Evolutionary conservation across 2,888 invertebrate genomes (phyloP).

Genomic region (Eulithis prunata): DNA sequence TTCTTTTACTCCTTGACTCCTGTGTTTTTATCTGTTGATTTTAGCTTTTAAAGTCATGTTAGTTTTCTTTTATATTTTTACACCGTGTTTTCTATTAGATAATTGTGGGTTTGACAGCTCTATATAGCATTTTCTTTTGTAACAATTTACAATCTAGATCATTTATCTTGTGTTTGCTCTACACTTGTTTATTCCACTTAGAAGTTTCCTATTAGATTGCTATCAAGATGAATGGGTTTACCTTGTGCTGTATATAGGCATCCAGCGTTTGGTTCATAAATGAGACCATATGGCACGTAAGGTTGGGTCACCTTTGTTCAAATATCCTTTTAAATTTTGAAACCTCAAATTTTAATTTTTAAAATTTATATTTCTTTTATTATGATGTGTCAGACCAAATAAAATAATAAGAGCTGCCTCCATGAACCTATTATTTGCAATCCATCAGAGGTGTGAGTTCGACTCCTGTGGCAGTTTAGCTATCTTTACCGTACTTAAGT

Average conservation of each 20-base stretch:
- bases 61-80: not conserved
- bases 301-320: slow-evolving; percentile 22
- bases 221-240: slow-evolving; percentile 50
- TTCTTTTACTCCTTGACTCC: slow-evolving; percentile 3
- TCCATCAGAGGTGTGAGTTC: no score
- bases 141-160: no score
- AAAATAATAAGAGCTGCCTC: no score
- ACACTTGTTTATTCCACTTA: slow-evolving; percentile 49
- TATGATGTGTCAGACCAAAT: no score
- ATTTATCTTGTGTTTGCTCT: slow-evolving; percentile 16
- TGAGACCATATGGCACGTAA: slow-evolving; percentile 38
- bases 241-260: slow-evolving; percentile 47
- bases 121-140: no score
- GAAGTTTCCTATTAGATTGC: slow-evolving; percentile 54
- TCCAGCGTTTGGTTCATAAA: slow-evolving; percentile 32
- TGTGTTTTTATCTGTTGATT: not conserved
- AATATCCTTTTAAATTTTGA: slow-evolving; percentile 26
- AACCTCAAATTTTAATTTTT: not conserved
- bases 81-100: no score
- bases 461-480: no score
- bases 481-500: no score
- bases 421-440: no score
- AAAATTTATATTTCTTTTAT: not conserved
- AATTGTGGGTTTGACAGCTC: no score
- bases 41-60: not conserved